Conservation (phyloP, 2,797 vertebrate species). For the Benthosema pterotum region DNA sequence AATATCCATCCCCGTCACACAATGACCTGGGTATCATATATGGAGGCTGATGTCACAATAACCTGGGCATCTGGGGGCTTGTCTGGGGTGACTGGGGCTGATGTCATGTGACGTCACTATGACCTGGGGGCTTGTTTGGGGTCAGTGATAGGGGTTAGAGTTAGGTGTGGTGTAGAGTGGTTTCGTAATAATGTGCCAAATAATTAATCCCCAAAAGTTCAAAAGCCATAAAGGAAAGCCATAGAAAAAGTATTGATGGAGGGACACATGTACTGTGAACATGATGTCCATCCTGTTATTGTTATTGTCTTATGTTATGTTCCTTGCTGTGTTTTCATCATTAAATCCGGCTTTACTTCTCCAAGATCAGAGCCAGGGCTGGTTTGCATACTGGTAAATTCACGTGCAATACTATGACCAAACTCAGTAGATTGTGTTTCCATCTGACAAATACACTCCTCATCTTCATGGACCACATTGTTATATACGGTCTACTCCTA, state of each 20-base stretch:
- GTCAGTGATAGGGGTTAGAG: no score
- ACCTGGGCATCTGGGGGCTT: no score
- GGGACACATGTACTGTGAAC: neutral
- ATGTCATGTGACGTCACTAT: no score
- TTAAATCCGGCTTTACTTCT: neutral
- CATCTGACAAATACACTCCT: slow-evolving; percentile 30
- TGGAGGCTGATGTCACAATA: no score
- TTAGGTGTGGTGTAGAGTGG: no score
- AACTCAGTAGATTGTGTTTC: slow-evolving; percentile 22
- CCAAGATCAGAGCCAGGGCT: neutral
- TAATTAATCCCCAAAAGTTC: neutral
- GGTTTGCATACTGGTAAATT: slow-evolving; percentile 28
- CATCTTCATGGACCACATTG: slow-evolving; percentile 11
- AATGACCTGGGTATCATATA: no score
- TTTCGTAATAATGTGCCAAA: neutral
- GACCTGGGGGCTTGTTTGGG: no score
- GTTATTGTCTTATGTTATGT: neutral
- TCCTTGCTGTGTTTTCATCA: neutral
- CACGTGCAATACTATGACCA: slow-evolving; percentile 20
- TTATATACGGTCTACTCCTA: slow-evolving; percentile 38
- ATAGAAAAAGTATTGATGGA: neutral
- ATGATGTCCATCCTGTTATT: neutral
- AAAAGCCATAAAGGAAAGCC: neutral
- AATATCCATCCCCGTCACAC: no score
- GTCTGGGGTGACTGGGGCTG: no score